Base-by-base conservation (phyloP, 2,888 invertebrate genomes). In the Blera fallax region DNA sequence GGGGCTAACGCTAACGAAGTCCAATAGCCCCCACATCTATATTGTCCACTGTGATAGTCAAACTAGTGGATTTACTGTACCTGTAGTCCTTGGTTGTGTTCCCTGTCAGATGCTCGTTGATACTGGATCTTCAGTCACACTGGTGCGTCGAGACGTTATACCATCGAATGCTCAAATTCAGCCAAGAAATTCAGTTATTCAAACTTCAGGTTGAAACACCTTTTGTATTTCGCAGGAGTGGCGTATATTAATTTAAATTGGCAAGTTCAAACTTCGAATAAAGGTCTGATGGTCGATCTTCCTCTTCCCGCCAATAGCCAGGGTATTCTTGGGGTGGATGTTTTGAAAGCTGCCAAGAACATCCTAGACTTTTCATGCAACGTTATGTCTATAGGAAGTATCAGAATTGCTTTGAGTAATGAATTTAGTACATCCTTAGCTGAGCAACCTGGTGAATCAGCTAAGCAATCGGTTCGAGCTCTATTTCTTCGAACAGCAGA, bases 231-330 rank as follows among this genome's bases (percentile, higher is more conserved):
- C 21, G 10, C 8, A 48, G 10, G 21, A 10, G 2, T 48, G 45
- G 21, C 21, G 45, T 8, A 21, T 21, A 1, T 0, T 18, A 14
- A 7, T 48, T 18, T 21, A 48, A 10, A 16, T 48, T 10, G 37
- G 52, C 27, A 60, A 18, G n/a, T 60, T 60, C 6, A 60, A 37
- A 24, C 58, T 37, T 10, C 21, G 58, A 5, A 37, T 60, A 1
- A 60, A 40, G 24, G n/a, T 60, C 1, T 40, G 58, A 40, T 40
- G 58, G 18, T 60, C 14, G 58, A 34, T 60, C n/a, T 60, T 60
- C 0, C 24, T 3, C 40, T 40, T 60, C 40, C 60, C 60, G 8
- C 21, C 60, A 18, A 6, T 24, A 40, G 60, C 37, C 40, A 40
- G 21, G 60, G 60, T 14, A 18, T 60, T 40, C 60, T 60, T 2